These are phyloP conservation scores for Nephila pilipes DNA, from an alignment of 1,140 invertebrate genomes.

Conservation along the genomic window DNA sequence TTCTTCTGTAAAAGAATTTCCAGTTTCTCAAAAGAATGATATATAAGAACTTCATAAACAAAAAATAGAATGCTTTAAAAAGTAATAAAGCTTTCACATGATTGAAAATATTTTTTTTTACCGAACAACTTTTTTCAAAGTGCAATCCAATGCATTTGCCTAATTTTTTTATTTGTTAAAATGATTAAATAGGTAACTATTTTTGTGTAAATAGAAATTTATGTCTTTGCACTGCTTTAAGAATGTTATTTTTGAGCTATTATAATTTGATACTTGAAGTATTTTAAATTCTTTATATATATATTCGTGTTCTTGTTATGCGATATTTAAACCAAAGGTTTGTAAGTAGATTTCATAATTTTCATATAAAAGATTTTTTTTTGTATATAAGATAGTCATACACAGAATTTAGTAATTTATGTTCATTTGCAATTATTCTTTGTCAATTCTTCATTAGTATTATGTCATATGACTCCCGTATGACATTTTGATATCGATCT, in stretches of 20 bases:
- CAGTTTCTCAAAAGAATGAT: no score
- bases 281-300: background rate
- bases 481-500: constrained; percentile 31
- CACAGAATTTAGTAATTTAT: background rate
- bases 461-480: background rate
- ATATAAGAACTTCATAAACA: no score
- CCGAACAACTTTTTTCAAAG: background rate
- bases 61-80: no score
- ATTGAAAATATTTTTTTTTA: no score
- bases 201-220: constrained; percentile 22
- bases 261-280: background rate
- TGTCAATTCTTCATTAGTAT: background rate
- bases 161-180: constrained; percentile 25
- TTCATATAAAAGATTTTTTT: background rate
- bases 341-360: constrained; percentile 41
- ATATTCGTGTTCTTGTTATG: background rate
- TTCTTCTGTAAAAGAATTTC: no score
- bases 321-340: constrained; percentile 58
- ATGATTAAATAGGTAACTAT: background rate
- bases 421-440: constrained; percentile 6
- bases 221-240: background rate
- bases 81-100: no score
- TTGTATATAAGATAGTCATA: constrained; percentile 5
- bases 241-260: background rate
- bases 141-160: constrained; percentile 15